Conservation (phyloP, 2,113 vertebrate species). For the Ptychochromis oligacanthus region DNA sequence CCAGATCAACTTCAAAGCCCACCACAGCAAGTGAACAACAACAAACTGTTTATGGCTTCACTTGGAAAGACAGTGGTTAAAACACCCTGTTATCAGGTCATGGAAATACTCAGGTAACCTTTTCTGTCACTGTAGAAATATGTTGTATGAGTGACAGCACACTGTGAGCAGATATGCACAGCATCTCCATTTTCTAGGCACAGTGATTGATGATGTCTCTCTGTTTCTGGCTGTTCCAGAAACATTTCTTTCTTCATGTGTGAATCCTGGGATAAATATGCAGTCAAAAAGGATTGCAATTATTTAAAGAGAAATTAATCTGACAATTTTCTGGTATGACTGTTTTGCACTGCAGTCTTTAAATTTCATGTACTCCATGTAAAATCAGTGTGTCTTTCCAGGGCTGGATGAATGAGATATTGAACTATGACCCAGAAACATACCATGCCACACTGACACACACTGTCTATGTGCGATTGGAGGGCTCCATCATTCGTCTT, state of each 20-base stretch:
- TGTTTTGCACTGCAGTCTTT: background rate
- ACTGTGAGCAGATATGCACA: background rate
- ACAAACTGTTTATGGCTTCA: background rate
- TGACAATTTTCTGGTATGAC: background rate
- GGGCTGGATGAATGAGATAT: constrained; percentile 99
- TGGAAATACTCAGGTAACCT: background rate
- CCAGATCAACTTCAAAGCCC: background rate
- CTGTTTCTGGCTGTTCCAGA: background rate
- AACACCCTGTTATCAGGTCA: background rate
- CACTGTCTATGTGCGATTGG: constrained; percentile 91
- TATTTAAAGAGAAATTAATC: too few species aligned
- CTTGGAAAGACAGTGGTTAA: background rate
- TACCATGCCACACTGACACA: constrained; percentile 96
- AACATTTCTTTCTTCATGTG: rapidly evolving
- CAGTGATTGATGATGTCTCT: background rate
- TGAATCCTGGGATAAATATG: background rate
- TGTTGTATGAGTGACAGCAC: background rate
- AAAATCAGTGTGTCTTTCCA: constrained; percentile 50
- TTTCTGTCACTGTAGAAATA: background rate
- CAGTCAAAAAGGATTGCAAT: background rate
- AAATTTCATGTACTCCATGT: background rate
- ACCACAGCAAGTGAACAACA: too few species aligned
- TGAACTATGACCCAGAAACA: constrained; percentile 94
- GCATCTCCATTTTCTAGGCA: background rate
- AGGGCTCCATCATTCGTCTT: constrained; percentile 91